Evolutionary conservation across 2,113 vertebrate species (phyloP), one percentile per base, ranked within the genome.

Genomic region (Micronycteris hirsuta): DNA sequence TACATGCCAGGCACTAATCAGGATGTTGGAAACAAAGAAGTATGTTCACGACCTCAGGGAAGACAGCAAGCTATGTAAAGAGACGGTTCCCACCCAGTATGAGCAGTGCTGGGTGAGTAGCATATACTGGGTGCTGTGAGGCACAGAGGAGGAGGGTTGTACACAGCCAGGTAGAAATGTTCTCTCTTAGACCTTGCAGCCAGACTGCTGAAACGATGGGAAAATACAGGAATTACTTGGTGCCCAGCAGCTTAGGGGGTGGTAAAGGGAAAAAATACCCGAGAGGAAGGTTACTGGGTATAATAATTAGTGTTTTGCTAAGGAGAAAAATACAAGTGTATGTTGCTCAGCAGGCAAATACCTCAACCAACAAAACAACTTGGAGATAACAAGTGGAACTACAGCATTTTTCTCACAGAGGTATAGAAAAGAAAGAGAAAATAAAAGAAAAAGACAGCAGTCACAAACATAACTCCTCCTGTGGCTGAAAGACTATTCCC

Each of bases 221-320:
- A 78, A 97, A 93, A 91, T 14, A 77, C 54, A 56, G 61, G 93
- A 89, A 85, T n/a, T 70, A 33, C 73, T 38, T 36, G 49, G 49
- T 91, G 20, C 73, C 47, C 36, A 52, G 36, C 68, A 74, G 91
- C 77, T 94, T 67, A 87, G 43, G 24, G 81, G 61, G 70, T 58
- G 78, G 85, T 45, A 5, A 43, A 70, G 76, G 45, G 77, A 65
- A 63, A 81, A 92, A 73, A 94, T 19, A 67, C 96, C 78, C 0
- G 0, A 73, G 82, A 95, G 93, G 91, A 96, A 91, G 73, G 45
- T 92, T 74, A 28, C 85, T 24, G 74, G 86, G 83, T 94, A 54
- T 54, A 91, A 93, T 96, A 95, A 97, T 97, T 80, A 95, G 86
- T 96, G 93, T 96, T 97, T 97, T 97, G 93, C 83, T 80, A 65